Evolutionary conservation across 2,113 vertebrate genomes (phyloP).

Genomic region (Odocoileus virginianus): DNA sequence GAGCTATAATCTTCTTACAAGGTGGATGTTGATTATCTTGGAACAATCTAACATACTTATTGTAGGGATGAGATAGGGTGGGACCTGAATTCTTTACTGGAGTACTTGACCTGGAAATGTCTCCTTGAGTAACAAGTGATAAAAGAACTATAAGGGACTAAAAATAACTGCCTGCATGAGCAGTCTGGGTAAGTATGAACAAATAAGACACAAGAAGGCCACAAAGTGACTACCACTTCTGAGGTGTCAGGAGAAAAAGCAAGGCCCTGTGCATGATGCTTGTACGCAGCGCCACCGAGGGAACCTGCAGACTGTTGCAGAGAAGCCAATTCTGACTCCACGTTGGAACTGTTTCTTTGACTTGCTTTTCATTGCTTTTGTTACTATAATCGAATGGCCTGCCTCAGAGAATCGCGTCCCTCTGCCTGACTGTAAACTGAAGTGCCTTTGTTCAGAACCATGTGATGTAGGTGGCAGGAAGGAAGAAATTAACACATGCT

Average conservation of each 20-base stretch:
- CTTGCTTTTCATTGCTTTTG: not conserved
- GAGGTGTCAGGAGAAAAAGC: not conserved
- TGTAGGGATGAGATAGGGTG: not conserved
- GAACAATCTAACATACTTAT: not conserved
- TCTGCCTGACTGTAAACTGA: not conserved
- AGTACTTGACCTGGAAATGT: not conserved
- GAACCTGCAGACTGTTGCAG: not conserved
- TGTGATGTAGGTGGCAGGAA: not conserved
- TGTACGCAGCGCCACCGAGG: not conserved
- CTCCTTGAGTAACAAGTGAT: not conserved
- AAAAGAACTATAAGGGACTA: not conserved
- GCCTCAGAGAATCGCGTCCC: not conserved
- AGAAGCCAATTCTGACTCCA: not conserved
- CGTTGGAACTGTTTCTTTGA: not conserved
- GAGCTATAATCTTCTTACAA: not conserved
- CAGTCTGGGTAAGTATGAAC: not conserved
- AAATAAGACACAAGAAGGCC: not conserved
- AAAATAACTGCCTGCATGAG: not conserved
- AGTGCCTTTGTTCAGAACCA: not conserved
- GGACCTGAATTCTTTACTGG: not conserved
- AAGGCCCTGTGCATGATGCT: not conserved
- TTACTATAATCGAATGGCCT: not conserved
- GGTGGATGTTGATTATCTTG: not conserved
- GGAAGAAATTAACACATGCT: not conserved
- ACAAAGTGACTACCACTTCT: not conserved